These are phyloP conservation scores for Meliscaeva auricollis DNA, from an alignment of 2,888 invertebrate genomes.

Conservation along the genomic window DNA sequence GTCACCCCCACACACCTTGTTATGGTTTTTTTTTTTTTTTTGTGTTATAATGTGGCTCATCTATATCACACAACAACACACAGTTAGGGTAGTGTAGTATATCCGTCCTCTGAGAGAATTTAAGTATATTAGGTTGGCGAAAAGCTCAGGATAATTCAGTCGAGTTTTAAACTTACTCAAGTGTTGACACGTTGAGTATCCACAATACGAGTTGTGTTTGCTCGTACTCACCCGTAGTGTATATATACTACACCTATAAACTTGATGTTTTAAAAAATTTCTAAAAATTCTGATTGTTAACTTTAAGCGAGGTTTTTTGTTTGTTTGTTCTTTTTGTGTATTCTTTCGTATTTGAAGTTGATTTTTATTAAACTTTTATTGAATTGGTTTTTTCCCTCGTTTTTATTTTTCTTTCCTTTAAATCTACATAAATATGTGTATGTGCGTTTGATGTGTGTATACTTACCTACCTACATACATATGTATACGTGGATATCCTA, in stretches of 20 bases:
- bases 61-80: conserved; percentile 28
- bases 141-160: conserved; percentile 82
- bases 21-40: neutral
- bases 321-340: neutral
- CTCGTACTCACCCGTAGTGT: conserved; percentile 84
- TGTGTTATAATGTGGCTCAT: conserved; percentile 6
- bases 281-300: neutral
- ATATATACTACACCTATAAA: conserved; percentile 58
- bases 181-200: conserved; percentile 78
- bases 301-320: neutral
- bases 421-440: conserved; percentile 6
- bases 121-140: conserved; percentile 79
- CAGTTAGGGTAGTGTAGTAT: conserved; percentile 25
- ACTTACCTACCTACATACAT: conserved; percentile 23
- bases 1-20: neutral
- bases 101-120: conserved; percentile 48
- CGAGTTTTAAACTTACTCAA: conserved; percentile 84
- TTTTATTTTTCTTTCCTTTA: conserved; percentile 7
- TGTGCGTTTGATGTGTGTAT: conserved; percentile 17
- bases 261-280: conserved; percentile 6
- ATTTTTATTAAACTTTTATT: neutral
- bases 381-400: neutral
- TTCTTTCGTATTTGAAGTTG: neutral
- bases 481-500: conserved; percentile 36
- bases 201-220: conserved; percentile 81